Evolutionary conservation across 2,888 invertebrate species (phyloP).

Genomic region (Steromphala cineraria): DNA sequence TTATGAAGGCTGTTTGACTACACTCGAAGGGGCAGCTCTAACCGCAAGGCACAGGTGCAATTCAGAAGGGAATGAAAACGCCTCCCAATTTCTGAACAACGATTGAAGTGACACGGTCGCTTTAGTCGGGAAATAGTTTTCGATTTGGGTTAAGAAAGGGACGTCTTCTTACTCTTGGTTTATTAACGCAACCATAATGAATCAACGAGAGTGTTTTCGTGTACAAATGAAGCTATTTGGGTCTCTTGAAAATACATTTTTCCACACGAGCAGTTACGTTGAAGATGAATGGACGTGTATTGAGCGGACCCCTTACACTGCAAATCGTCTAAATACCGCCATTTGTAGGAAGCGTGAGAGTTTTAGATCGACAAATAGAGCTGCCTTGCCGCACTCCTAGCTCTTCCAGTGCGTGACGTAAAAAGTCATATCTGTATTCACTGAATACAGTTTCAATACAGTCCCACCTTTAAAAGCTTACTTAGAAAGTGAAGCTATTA

Average conservation of each 20-base stretch:
- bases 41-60: background rate
- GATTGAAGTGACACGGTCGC: background rate
- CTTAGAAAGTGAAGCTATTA: background rate
- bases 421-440: too few species aligned
- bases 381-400: too few species aligned
- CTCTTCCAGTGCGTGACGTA: too few species aligned
- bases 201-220: slow-evolving; percentile 5
- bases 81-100: background rate
- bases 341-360: background rate
- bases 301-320: background rate
- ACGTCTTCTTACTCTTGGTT: background rate
- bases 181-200: background rate
- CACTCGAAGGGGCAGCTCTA: background rate
- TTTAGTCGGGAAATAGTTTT: background rate
- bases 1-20: background rate
- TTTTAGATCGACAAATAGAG: too few species aligned
- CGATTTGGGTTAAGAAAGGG: background rate
- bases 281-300: background rate
- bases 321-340: background rate
- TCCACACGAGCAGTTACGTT: background rate
- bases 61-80: background rate
- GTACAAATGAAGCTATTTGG: slow-evolving; percentile 2
- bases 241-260: slow-evolving; percentile 5
- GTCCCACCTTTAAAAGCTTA: too few species aligned
- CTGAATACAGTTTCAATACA: too few species aligned